Evolutionary conservation across 2,888 invertebrate species (phyloP), one percentile per base, ranked within the genome.

Genomic region (Latrodectus hesperus): DNA sequence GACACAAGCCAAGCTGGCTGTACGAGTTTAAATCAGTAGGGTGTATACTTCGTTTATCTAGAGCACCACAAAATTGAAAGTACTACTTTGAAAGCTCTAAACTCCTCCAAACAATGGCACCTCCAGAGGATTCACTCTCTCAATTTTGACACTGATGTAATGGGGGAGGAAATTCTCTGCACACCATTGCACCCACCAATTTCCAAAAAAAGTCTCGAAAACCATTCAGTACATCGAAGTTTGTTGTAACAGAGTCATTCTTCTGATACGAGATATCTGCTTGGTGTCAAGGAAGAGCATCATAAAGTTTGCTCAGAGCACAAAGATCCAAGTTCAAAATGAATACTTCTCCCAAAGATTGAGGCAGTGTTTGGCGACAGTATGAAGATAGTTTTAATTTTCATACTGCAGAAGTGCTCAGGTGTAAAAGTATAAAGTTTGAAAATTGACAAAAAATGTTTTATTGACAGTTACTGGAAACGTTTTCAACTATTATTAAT

Each of bases 341-440:
- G 82, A 68, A 74, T 67, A 74, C 51, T 75, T 51, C 71, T 60
- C 68, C 74, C 11, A 70, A 55, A 82, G 70, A 75, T 81, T 81
- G 22, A 51, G 52, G 68, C 38, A 60, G 38, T 75, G 60, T 70
- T 82, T 82, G 82, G 82, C 75, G 82, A 82, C 60, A 55, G 49
- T 49, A 53, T 55, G 60, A 60, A 75, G 82, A 75, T 82, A 82
- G 68, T 65, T 75, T 75, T 75, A 73, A 17, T 52, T 12, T 73
- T 60, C 55, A 65, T 73, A 82, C 82, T 60, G 60, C 10, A n/a
- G 60, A 53, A 70, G 82, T 74, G 74, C 68, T 60, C 53, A 51
- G 55, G 8, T 75, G 82, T 82, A 82, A 82, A 82, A 75, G 82
- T 82, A 82, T 52, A 70, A 82, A 82, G 55, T 82, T 82, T 73